Conservation (phyloP, 1,140 invertebrate genomes). For the Polyergus mexicanus region DNA sequence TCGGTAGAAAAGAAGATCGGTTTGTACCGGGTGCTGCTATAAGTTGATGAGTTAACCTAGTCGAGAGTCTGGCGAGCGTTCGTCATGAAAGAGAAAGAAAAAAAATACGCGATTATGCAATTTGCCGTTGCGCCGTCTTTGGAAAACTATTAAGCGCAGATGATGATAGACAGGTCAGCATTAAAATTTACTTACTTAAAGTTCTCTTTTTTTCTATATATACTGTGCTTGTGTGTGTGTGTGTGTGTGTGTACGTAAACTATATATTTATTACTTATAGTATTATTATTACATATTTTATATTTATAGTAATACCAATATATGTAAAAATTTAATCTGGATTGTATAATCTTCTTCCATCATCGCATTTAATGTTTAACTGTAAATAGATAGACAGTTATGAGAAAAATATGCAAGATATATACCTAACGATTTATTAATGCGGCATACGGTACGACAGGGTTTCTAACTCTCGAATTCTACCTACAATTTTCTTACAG, state of each 20-base stretch:
- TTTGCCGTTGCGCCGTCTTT: not conserved
- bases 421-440: slow-evolving; percentile 36
- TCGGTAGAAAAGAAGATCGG: slow-evolving; percentile 31
- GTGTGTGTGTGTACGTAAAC: too few species aligned
- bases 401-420: not conserved
- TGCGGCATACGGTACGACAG: not conserved
- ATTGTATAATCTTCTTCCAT: too few species aligned
- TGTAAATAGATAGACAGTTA: slow-evolving; percentile 3
- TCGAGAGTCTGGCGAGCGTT: not conserved
- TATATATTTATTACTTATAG: not conserved
- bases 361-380: not conserved
- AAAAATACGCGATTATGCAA: not conserved
- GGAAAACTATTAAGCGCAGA: slow-evolving; percentile 5
- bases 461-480: not conserved
- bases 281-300: not conserved
- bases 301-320: not conserved
- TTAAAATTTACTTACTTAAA: not conserved
- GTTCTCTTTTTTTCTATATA: not conserved
- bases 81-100: not conserved
- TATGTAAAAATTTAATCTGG: too few species aligned
- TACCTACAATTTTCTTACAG: slow-evolving; percentile 26
- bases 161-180: not conserved
- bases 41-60: slow-evolving; percentile 48
- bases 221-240: not conserved
- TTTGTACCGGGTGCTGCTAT: slow-evolving; percentile 17